phyloP scores from a whole-genome alignment of 2,797 vertebrate species.

The Chelmon rostratus region DNA sequence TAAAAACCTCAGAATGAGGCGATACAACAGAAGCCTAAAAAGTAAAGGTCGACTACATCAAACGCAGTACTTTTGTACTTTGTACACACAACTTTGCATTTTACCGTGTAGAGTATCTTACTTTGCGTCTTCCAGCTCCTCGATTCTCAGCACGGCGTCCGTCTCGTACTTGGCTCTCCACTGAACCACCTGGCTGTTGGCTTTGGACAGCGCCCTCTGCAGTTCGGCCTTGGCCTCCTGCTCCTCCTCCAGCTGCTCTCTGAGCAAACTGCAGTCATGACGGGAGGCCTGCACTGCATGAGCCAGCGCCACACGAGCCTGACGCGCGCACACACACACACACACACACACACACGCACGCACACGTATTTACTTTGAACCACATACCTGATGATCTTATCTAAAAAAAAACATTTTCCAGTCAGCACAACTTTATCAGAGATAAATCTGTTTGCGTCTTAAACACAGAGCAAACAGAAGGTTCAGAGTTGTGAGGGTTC shows the following conservation, averaged over 20 bases:
- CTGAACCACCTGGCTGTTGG: conserved; percentile 88
- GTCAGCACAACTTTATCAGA: no score
- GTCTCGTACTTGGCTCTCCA: conserved; percentile 92
- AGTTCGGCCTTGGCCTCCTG: conserved; percentile 88
- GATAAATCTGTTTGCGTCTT: no score
- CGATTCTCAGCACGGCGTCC: conserved; percentile 88
- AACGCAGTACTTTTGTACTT: no score
- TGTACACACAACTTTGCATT: no score
- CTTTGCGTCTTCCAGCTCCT: conserved; percentile 91
- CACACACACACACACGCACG: no score
- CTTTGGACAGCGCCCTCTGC: conserved; percentile 87
- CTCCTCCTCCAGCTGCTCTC: conserved; percentile 91
- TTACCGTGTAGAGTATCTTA: conserved; percentile 63
- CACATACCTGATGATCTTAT: no score
- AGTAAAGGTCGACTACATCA: no score
- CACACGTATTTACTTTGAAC: not conserved
- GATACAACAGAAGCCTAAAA: no score
- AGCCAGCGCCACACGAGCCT: conserved; percentile 89
- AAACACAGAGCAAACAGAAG: not conserved
- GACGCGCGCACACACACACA: not conserved
- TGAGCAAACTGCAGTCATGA: conserved; percentile 79
- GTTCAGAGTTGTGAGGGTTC: not conserved
- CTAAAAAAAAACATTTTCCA: no score
- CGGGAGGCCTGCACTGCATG: conserved; percentile 87
- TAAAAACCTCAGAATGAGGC: no score